phyloP scores from a whole-genome alignment of 2,888 invertebrate species.

The Ceratothoa steindachneri region DNA sequence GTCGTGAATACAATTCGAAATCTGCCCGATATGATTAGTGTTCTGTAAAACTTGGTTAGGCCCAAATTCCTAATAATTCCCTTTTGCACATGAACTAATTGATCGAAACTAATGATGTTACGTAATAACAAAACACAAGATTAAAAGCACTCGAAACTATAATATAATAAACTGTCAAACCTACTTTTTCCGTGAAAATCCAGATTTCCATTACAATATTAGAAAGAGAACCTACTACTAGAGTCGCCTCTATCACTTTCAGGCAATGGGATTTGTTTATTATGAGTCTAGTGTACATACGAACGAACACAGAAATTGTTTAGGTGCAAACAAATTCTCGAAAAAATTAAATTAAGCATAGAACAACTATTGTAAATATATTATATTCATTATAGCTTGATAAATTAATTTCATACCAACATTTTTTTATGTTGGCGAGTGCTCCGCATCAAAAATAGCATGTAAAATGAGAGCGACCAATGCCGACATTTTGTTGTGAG shows the following conservation, averaged over 20 bases:
- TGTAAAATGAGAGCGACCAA: background rate
- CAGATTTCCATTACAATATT: background rate
- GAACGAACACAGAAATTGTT: background rate
- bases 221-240: background rate
- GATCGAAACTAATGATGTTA: no score
- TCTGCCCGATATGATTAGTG: no score
- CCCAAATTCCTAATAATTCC: no score
- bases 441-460: background rate
- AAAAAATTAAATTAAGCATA: background rate
- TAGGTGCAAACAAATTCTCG: background rate
- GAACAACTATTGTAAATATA: background rate
- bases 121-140: no score
- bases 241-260: background rate
- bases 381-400: background rate
- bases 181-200: background rate
- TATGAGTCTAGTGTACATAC: background rate
- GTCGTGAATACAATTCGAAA: no score
- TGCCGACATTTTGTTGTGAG: slow-evolving; percentile 10
- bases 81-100: background rate
- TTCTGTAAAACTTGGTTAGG: no score
- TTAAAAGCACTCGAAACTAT: background rate
- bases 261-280: slow-evolving; percentile 9
- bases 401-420: background rate
- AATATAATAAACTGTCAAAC: background rate
- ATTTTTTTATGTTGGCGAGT: background rate